These are phyloP conservation scores for Rhinichthys klamathensis DNA, from an alignment of 2,113 vertebrate species.

Conservation along the genomic window DNA sequence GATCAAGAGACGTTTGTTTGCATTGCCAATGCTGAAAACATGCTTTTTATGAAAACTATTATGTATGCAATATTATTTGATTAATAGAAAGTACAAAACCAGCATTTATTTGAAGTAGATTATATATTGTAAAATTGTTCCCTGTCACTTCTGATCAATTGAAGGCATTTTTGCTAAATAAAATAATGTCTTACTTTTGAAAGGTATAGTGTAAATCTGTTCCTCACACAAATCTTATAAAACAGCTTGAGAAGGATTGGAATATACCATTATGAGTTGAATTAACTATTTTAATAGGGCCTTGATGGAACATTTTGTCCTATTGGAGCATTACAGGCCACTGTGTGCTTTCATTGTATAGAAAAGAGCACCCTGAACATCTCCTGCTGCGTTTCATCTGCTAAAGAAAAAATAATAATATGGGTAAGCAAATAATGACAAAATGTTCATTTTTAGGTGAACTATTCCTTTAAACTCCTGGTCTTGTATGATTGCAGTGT, in stretches of 20 bases:
- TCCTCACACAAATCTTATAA: background rate
- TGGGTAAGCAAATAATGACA: background rate
- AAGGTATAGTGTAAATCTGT: background rate
- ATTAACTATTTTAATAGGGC: background rate
- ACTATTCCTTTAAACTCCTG: background rate
- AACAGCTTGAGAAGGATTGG: background rate
- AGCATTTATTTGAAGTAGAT: too few species aligned
- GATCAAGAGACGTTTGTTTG: too few species aligned
- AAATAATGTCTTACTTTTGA: background rate
- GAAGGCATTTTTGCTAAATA: background rate
- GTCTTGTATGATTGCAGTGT: slow-evolving; percentile 1
- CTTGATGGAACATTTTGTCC: background rate
- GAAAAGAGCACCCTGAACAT: background rate
- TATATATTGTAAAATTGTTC: too few species aligned
- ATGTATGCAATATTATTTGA: too few species aligned
- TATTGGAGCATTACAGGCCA: background rate
- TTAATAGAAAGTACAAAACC: too few species aligned
- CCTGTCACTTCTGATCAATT: background rate
- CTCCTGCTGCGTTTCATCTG: background rate
- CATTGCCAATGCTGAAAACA: too few species aligned
- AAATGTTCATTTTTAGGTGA: background rate
- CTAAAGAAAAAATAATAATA: background rate
- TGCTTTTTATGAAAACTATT: too few species aligned
- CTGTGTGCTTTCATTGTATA: background rate
- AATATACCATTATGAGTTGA: background rate